phyloP scores from a whole-genome alignment of 2,113 vertebrate species.

The Cygnus atratus region DNA sequence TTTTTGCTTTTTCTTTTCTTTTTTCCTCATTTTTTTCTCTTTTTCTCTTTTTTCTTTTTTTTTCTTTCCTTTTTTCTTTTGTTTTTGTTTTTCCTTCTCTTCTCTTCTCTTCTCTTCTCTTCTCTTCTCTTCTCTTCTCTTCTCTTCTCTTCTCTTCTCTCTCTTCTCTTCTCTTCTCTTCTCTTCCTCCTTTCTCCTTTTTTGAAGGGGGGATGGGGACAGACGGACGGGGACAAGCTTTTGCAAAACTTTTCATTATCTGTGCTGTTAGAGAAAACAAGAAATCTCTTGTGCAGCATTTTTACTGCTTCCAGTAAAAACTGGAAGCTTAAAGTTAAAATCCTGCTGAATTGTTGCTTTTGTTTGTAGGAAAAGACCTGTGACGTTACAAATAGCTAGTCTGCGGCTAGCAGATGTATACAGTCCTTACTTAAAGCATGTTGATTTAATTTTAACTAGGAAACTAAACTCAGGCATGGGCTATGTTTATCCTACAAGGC shows the following conservation, averaged over 20 bases:
- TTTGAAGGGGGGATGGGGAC: neutral
- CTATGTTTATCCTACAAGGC: conserved; percentile 44
- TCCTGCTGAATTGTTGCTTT: conserved; percentile 34
- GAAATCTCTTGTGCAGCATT: neutral
- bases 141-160: too few species aligned
- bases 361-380: conserved; percentile 30
- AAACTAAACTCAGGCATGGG: neutral
- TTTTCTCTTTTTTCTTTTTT: neutral
- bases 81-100: neutral
- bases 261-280: neutral
- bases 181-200: too few species aligned
- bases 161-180: neutral
- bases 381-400: conserved; percentile 24
- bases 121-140: too few species aligned
- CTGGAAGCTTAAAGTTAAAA: neutral
- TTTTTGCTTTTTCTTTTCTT: neutral
- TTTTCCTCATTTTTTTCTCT: neutral
- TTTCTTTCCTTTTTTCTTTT: neutral
- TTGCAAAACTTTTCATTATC: neutral
- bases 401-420: conserved; percentile 24
- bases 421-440: conserved; percentile 28
- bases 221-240: rapidly evolving
- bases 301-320: neutral
- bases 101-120: too few species aligned
- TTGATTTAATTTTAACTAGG: conserved; percentile 53